A percentile compares a stretch with the other conserved stretches of the same genome.
These are phyloP conservation scores for Nasonia vitripennis DNA, from an alignment of 1,140 invertebrate species.

Conservation along the genomic window DNA sequence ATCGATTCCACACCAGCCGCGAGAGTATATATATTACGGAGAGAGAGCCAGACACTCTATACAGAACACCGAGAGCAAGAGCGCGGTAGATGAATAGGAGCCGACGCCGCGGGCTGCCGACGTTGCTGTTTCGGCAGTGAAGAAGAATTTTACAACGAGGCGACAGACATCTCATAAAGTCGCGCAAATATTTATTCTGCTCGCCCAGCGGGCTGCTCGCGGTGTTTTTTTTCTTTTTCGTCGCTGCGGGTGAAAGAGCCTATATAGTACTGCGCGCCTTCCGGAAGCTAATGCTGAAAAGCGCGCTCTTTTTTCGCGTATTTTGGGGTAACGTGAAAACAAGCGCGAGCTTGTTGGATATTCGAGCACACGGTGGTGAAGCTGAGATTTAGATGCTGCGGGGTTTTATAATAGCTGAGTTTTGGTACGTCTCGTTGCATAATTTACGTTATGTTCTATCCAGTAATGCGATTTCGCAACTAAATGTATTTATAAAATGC, in stretches of 20 bases:
- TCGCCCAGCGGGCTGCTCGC: not conserved
- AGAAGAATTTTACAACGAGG: not conserved
- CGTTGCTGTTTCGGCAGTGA: not conserved
- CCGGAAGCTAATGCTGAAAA: conserved; percentile 8
- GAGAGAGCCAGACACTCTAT: not conserved
- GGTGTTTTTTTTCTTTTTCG: not conserved
- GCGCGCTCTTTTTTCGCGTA: not conserved
- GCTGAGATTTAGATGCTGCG: too few species aligned
- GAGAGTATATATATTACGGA: too few species aligned
- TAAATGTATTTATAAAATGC: too few species aligned
- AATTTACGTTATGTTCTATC: too few species aligned
- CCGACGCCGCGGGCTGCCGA: not conserved
- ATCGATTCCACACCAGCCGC: conserved; percentile 15
- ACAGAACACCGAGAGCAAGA: not conserved
- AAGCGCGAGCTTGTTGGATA: not conserved
- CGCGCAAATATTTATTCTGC: conserved; percentile 41
- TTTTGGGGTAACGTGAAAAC: not conserved
- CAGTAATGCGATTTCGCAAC: too few species aligned
- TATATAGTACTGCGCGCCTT: not conserved
- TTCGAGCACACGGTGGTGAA: too few species aligned
- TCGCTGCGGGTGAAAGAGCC: not conserved
- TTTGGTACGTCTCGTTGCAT: too few species aligned
- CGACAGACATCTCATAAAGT: conserved; percentile 31
- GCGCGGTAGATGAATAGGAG: not conserved
- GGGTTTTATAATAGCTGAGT: too few species aligned